Evolutionary conservation across 2,888 invertebrate genomes (phyloP).

Genomic region (Entomobrya multifasciata): DNA sequence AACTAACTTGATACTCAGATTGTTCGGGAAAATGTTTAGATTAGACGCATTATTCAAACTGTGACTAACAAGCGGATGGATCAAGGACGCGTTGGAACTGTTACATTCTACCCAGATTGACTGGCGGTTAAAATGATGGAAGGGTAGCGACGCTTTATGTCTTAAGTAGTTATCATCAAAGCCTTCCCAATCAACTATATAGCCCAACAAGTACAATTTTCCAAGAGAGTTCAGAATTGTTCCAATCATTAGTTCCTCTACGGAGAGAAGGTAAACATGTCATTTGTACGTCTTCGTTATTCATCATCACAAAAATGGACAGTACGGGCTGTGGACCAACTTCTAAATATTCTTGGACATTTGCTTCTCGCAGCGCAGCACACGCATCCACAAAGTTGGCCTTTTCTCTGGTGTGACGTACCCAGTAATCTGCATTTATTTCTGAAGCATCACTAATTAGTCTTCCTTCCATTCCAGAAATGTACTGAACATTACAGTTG

Average conservation of each 20-base stretch:
- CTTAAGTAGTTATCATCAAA: constrained; percentile 13
- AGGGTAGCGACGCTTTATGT: constrained; percentile 2
- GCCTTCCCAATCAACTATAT: constrained; percentile 39
- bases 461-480: constrained; percentile 64
- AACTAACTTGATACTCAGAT: constrained; percentile 10
- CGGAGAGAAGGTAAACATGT: constrained; percentile 33
- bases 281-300: background rate
- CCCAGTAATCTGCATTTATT: constrained; percentile 67
- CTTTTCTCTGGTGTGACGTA: constrained; percentile 66
- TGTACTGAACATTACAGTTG: constrained; percentile 21
- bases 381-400: constrained; percentile 59
- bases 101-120: constrained; percentile 13
- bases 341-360: constrained; percentile 19
- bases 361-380: background rate
- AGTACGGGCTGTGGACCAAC: constrained; percentile 63
- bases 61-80: constrained; percentile 43
- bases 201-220: constrained; percentile 36
- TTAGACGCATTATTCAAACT: constrained; percentile 2
- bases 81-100: background rate
- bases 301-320: constrained; percentile 47
- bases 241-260: constrained; percentile 8
- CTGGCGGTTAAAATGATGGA: constrained; percentile 48
- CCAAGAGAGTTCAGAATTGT: constrained; percentile 30
- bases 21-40: constrained; percentile 38
- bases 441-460: background rate